These are phyloP conservation scores for Neodiprion virginianus DNA, from an alignment of 1,140 invertebrate genomes.

Conservation along the genomic window DNA sequence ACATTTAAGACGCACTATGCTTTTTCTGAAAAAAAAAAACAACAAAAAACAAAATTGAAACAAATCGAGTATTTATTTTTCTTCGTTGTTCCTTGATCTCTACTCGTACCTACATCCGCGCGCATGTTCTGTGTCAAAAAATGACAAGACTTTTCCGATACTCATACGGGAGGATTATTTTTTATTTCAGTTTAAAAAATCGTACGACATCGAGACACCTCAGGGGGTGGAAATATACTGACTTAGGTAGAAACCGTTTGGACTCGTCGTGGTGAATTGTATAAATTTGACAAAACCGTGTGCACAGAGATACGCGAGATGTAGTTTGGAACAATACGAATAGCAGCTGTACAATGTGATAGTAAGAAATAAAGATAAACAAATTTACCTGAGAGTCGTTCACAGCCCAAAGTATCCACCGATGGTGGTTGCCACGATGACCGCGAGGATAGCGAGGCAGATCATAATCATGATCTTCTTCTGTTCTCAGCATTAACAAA, in stretches of 20 bases:
- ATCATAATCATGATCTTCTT: slow-evolving; percentile 99
- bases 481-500: slow-evolving; percentile 73
- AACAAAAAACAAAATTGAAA: too few relatives aligned
- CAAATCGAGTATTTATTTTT: too few relatives aligned
- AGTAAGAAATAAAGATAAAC: neutral
- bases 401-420: slow-evolving; percentile 72
- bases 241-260: too few relatives aligned
- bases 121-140: too few relatives aligned
- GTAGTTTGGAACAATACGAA: too few relatives aligned
- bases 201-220: neutral
- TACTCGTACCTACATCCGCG: too few relatives aligned
- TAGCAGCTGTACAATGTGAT: neutral
- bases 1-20: neutral
- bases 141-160: too few relatives aligned
- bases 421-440: slow-evolving; percentile 80
- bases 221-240: neutral
- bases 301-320: too few relatives aligned
- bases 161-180: too few relatives aligned
- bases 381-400: slow-evolving; percentile 33
- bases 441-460: slow-evolving; percentile 89
- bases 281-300: neutral
- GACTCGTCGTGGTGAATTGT: neutral
- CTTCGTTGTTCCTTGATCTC: too few relatives aligned
- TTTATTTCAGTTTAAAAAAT: too few relatives aligned
- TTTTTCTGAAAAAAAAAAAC: neutral